Conservation (phyloP, 2,888 invertebrate genomes). For the Cecidostiba fungosa region DNA sequence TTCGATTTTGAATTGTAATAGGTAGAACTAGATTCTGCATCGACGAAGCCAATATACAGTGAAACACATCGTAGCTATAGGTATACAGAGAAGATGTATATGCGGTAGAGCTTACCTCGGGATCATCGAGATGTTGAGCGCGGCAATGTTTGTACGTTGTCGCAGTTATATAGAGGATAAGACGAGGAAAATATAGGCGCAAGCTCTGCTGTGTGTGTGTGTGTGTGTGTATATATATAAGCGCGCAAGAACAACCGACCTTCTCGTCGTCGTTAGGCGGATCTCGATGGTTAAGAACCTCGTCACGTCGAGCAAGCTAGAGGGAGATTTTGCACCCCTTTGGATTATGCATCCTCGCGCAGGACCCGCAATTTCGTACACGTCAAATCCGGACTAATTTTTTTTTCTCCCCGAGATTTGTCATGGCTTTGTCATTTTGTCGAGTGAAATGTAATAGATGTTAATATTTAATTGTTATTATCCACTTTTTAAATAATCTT, state of each 20-base stretch:
- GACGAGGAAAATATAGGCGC: conserved; percentile 41
- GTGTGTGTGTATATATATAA: too few relatives aligned
- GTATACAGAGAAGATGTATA: not conserved
- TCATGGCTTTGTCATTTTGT: not conserved
- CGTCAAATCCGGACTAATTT: not conserved
- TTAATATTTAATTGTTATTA: too few relatives aligned
- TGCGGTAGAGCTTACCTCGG: not conserved
- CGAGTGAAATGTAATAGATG: too few relatives aligned
- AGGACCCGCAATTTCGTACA: conserved; percentile 18
- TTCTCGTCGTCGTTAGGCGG: conserved; percentile 49
- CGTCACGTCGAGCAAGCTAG: conserved; percentile 48
- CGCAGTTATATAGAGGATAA: not conserved
- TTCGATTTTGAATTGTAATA: not conserved
- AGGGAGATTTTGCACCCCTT: conserved; percentile 36
- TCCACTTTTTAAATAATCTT: too few relatives aligned
- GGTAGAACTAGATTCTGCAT: too few relatives aligned
- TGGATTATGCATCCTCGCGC: conserved; percentile 48
- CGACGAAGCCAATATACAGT: too few relatives aligned
- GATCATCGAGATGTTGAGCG: conserved; percentile 32
- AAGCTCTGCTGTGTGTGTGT: too few relatives aligned
- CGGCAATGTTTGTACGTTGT: not conserved
- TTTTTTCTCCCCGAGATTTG: not conserved
- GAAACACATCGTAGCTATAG: too few relatives aligned
- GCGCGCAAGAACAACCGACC: conserved; percentile 42
- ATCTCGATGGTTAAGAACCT: conserved; percentile 58